phyloP scores from a whole-genome alignment of 2,797 vertebrate species.

The Lithobates pipiens region DNA sequence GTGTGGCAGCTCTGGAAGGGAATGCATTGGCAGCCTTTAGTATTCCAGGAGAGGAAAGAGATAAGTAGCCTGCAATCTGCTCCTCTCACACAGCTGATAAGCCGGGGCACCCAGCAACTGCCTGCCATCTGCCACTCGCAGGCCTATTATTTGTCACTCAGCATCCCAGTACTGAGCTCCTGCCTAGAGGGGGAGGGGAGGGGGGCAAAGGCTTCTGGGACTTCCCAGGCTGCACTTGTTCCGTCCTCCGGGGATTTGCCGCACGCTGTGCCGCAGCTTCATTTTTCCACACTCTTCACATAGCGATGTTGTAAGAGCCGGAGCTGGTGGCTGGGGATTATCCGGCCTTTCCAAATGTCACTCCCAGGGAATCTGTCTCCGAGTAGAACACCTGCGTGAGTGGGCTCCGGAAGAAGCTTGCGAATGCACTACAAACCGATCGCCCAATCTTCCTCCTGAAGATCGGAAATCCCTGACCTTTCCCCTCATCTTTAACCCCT shows the following conservation, averaged over 20 bases:
- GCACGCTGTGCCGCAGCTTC: not conserved
- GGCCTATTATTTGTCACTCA: conserved; percentile 50
- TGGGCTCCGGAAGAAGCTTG: not conserved
- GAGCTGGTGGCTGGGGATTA: not conserved
- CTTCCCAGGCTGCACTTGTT: not conserved
- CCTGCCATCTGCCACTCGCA: conserved; percentile 57
- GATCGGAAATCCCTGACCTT: too few species aligned
- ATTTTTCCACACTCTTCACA: not conserved
- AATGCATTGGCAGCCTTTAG: not conserved
- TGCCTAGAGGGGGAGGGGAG: too few species aligned
- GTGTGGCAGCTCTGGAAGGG: conserved; percentile 17
- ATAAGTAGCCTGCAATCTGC: conserved; percentile 59
- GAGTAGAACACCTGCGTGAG: not conserved
- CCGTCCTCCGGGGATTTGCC: not conserved
- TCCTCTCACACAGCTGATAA: conserved; percentile 60
- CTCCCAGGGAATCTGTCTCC: not conserved
- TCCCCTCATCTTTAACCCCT: too few species aligned
- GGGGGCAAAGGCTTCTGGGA: conserved; percentile 27
- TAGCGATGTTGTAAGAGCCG: not conserved
- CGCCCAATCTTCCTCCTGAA: too few species aligned
- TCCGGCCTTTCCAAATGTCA: not conserved
- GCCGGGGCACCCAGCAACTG: conserved; percentile 50
- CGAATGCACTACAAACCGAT: too few species aligned
- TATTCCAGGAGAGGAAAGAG: conserved; percentile 26
- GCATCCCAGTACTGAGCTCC: too few species aligned